phyloP scores from a whole-genome alignment of 2,888 invertebrate genomes.

The Steinernema carpocapsae region DNA sequence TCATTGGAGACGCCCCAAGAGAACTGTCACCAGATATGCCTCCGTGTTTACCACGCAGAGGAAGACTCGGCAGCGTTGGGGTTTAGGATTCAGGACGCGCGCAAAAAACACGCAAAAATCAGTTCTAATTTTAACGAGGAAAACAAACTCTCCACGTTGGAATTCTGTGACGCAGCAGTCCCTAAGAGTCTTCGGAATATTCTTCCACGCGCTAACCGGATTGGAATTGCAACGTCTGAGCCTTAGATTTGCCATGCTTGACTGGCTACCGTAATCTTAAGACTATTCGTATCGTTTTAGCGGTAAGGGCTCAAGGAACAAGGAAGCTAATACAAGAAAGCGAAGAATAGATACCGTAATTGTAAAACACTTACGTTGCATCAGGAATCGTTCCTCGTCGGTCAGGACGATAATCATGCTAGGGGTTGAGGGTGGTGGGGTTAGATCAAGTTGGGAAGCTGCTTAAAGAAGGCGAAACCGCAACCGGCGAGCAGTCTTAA shows the following conservation, averaged over 20 bases:
- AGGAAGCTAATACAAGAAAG: not conserved
- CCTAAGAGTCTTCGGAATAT: not conserved
- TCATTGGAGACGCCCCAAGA: no score
- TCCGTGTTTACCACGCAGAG: no score
- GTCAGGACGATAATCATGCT: not conserved
- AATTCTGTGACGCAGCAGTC: conserved; percentile 9
- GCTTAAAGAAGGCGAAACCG: not conserved
- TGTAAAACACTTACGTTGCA: conserved; percentile 24
- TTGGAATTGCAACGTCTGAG: conserved; percentile 19
- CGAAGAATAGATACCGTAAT: conserved; percentile 4
- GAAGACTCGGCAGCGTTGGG: no score
- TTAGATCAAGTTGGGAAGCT: not conserved
- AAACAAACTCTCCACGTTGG: not conserved
- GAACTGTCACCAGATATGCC: no score
- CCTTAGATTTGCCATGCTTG: not conserved
- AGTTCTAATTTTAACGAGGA: conserved; percentile 23
- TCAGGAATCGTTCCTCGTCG: conserved; percentile 28
- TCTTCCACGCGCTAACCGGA: not conserved
- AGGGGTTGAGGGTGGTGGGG: not conserved
- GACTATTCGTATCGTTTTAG: no score
- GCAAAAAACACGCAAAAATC: not conserved
- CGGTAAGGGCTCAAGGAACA: no score
- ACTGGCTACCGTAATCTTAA: not conserved
- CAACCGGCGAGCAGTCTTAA: conserved; percentile 1
- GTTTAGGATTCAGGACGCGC: not conserved